phyloP scores from a whole-genome alignment of 2,797 vertebrate genomes.

The Danionella dracula region DNA sequence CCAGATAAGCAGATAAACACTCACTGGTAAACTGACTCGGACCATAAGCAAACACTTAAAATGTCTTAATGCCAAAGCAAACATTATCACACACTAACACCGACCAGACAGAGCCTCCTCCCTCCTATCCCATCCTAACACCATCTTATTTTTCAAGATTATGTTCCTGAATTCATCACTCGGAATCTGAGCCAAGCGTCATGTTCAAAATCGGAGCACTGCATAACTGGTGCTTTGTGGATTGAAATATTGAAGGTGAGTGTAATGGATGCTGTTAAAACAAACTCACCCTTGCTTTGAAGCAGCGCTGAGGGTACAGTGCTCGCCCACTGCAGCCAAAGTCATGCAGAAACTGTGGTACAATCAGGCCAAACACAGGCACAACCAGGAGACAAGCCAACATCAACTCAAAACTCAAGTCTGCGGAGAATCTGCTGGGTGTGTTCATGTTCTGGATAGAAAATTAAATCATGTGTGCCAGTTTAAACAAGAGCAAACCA shows the following conservation, averaged over 20 bases:
- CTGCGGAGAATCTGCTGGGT: background rate
- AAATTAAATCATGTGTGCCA: background rate
- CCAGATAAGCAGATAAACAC: background rate
- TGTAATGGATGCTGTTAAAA: slow-evolving; percentile 26
- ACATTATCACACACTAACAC: slow-evolving; percentile 1
- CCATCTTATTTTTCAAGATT: slow-evolving; percentile 9
- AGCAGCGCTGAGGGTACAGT: background rate
- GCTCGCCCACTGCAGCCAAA: slow-evolving; percentile 1
- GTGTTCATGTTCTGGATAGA: background rate
- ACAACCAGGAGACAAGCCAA: slow-evolving; percentile 14
- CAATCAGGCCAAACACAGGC: background rate
- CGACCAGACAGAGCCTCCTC: background rate
- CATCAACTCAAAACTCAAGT: slow-evolving; percentile 1
- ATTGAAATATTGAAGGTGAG: slow-evolving; percentile 21
- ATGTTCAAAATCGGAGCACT: background rate
- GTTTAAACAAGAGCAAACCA: background rate
- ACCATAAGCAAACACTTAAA: slow-evolving; percentile 44
- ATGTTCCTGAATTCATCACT: background rate
- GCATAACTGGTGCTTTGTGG: background rate
- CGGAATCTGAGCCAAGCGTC: background rate
- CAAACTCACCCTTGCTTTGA: background rate
- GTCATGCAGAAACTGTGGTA: background rate
- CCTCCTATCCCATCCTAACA: background rate
- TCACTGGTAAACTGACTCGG: slow-evolving; percentile 23
- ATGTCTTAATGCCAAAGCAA: slow-evolving; percentile 37